These are phyloP conservation scores for Meda fulgida DNA, from an alignment of 2,797 vertebrate genomes.

Conservation along the genomic window DNA sequence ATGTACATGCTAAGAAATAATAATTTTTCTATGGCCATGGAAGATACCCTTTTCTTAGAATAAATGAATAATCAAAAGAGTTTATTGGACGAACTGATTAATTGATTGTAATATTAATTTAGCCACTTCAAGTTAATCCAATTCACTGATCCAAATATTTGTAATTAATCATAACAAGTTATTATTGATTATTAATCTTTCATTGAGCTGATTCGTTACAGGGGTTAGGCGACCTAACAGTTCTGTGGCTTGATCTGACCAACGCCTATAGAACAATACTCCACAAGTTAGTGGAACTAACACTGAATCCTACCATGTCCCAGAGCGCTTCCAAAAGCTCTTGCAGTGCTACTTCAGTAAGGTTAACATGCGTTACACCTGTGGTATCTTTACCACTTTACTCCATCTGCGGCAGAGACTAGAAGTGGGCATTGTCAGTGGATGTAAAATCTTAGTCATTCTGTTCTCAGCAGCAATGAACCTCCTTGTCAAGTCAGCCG, in stretches of 20 bases:
- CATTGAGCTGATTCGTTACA: no score
- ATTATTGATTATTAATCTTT: no score
- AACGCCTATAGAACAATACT: constrained; percentile 1
- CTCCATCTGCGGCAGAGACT: no score
- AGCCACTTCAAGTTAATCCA: no score
- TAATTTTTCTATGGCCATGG: no score
- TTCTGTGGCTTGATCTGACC: constrained; percentile 10
- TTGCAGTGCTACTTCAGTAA: neutral
- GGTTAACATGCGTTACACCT: neutral
- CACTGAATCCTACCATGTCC: neutral
- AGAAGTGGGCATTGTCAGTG: constrained; percentile 31
- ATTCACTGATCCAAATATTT: no score
- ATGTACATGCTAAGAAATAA: no score
- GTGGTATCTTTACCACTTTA: neutral
- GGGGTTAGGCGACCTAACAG: neutral
- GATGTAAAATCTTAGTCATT: constrained; percentile 1
- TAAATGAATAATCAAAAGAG: no score
- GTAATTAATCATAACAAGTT: no score
- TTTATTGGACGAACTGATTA: no score
- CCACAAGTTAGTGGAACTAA: constrained; percentile 26
- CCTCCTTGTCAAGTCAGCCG: neutral
- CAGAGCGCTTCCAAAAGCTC: constrained; percentile 31
- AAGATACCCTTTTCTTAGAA: no score
- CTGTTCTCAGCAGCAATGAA: neutral
- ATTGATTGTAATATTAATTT: no score